Percentiles rank a stretch among this genome's conserved stretches.
These are phyloP conservation scores for Lamprotornis superbus DNA, from an alignment of 2,113 vertebrate genomes.

Conservation along the genomic window DNA sequence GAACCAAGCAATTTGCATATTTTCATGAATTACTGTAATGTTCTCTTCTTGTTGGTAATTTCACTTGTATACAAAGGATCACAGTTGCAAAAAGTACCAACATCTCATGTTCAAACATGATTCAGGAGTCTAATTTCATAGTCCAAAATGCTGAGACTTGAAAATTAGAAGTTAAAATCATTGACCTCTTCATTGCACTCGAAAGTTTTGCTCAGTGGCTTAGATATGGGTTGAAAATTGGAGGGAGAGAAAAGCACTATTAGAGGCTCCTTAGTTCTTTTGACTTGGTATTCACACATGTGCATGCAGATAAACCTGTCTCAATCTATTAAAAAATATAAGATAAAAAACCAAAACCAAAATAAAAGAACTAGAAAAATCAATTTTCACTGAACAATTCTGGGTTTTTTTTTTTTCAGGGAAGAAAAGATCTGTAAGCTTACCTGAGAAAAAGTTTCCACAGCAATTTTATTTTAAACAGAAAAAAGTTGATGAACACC, in stretches of 20 bases:
- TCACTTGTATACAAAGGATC: neutral
- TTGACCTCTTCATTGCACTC: fast-evolving
- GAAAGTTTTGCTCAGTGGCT: neutral
- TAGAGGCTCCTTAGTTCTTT: neutral
- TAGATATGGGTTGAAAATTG: neutral
- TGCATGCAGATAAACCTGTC: neutral
- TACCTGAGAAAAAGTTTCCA: neutral
- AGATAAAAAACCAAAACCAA: no score
- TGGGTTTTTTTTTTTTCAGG: fast-evolving
- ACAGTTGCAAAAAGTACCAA: neutral
- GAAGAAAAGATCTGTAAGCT: neutral
- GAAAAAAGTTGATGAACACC: fast-evolving
- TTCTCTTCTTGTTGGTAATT: neutral
- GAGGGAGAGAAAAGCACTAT: neutral
- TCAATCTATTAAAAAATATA: neutral
- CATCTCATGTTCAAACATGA: neutral
- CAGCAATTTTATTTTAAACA: neutral
- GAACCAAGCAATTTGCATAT: slow-evolving; percentile 16
- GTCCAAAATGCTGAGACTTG: neutral
- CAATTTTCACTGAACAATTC: neutral
- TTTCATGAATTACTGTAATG: slow-evolving; percentile 23
- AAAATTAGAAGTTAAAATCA: neutral
- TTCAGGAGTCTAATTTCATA: neutral
- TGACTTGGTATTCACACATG: neutral
- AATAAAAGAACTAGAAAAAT: neutral